Evolutionary conservation across 1,140 invertebrate species (phyloP).

Genomic region (Drosophila ananassae): DNA sequence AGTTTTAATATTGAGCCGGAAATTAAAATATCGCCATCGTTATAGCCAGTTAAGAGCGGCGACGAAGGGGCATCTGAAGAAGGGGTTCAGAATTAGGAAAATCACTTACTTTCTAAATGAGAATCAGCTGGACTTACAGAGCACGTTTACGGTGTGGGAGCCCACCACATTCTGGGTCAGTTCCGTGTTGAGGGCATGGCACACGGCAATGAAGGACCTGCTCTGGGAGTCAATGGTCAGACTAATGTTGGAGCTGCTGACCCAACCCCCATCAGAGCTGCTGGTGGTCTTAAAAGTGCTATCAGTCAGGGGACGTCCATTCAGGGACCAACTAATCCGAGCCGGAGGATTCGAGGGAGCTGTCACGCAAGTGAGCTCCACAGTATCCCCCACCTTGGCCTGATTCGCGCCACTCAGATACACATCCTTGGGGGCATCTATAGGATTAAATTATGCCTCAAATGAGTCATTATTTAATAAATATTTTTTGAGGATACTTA

Average conservation of each 20-base stretch:
- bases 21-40: slow-evolving; percentile 90
- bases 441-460: background rate
- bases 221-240: slow-evolving; percentile 90
- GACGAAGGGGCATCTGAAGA: slow-evolving; percentile 93
- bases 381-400: slow-evolving; percentile 92
- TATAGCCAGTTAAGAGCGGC: slow-evolving; percentile 94
- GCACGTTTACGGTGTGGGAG: slow-evolving; percentile 94
- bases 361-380: slow-evolving; percentile 94
- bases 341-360: slow-evolving; percentile 95
- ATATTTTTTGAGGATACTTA: slow-evolving; percentile 86
- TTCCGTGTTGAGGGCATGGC: slow-evolving; percentile 93
- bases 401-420: slow-evolving; percentile 93
- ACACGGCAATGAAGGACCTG: slow-evolving; percentile 91
- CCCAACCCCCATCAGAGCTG: slow-evolving; percentile 92
- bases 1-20: slow-evolving; percentile 93
- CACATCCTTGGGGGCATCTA: slow-evolving; percentile 94
- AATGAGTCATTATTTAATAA: background rate
- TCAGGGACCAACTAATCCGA: slow-evolving; percentile 94
- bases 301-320: slow-evolving; percentile 89
- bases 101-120: background rate
- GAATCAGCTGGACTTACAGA: slow-evolving; percentile 90
- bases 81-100: background rate
- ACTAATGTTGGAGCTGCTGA: slow-evolving; percentile 94
- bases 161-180: slow-evolving; percentile 93
- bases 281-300: slow-evolving; percentile 87